A percentile compares a stretch with the other conserved stretches of the same genome.
Conservation (phyloP, 1,140 invertebrate species). For the Camponotus vicinus region DNA sequence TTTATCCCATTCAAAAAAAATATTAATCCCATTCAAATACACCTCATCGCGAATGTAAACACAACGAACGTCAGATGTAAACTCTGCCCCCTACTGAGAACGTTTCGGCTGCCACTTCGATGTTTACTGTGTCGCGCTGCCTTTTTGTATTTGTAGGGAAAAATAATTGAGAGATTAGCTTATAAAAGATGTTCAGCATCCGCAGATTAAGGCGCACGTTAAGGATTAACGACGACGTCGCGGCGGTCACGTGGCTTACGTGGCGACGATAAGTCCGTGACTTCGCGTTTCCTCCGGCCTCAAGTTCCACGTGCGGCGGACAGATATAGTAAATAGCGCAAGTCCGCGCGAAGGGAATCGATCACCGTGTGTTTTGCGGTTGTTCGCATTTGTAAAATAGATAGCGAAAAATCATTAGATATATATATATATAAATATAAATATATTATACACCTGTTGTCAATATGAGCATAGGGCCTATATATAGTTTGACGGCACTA, state of each 20-base stretch:
- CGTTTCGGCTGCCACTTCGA: conserved; percentile 71
- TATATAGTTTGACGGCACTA: conserved; percentile 80
- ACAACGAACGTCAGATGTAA: conserved; percentile 24
- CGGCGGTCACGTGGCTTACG: conserved; percentile 50
- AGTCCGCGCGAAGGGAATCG: conserved; percentile 25
- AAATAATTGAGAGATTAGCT: conserved; percentile 60
- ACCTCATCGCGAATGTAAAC: neutral
- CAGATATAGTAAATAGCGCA: conserved; percentile 42
- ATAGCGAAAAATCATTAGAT: conserved; percentile 82
- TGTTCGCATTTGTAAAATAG: conserved; percentile 81
- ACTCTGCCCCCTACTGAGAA: neutral
- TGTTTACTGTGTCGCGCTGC: conserved; percentile 68
- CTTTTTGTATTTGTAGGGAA: conserved; percentile 78
- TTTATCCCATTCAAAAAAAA: no score
- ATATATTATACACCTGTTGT: conserved; percentile 82
- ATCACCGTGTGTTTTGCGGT: conserved; percentile 61
- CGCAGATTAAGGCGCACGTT: conserved; percentile 57
- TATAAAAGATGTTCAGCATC: conserved; percentile 50
- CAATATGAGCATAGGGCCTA: conserved; percentile 84
- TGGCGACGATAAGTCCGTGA: conserved; percentile 43
- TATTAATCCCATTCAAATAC: no score
- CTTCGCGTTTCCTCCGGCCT: conserved; percentile 69
- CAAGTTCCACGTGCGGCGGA: conserved; percentile 69
- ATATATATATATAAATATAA: conserved; percentile 69
- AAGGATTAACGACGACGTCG: conserved; percentile 44